Conservation (phyloP, 2,113 vertebrate species). For the Speoplatyrhinus poulsoni region DNA sequence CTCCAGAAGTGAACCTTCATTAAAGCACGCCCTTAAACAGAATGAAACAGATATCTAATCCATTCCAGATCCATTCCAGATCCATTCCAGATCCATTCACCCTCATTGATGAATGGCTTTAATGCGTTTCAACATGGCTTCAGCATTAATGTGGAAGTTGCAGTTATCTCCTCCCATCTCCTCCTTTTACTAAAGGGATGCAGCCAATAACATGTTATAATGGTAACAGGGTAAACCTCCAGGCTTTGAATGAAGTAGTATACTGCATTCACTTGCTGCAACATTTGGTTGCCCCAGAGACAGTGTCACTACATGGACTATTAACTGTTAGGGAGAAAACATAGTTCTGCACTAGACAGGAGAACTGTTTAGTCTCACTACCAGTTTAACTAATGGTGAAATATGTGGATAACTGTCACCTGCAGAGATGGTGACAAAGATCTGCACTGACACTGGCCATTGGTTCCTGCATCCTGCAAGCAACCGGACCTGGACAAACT, state of each 20-base stretch:
- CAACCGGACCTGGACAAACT: constrained; percentile 96
- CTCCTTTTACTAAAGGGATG: too few species aligned
- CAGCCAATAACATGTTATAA: too few species aligned
- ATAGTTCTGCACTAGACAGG: neutral
- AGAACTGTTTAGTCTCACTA: neutral
- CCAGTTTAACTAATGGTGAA: neutral
- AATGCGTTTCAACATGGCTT: neutral
- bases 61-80: neutral
- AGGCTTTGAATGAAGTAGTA: too few species aligned
- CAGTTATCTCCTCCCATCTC: too few species aligned
- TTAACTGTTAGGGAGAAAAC: neutral
- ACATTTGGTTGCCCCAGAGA: neutral
- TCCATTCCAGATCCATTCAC: neutral
- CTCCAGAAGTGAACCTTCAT: too few species aligned
- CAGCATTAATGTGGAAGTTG: too few species aligned
- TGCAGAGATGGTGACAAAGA: constrained; percentile 93
- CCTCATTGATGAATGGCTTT: neutral
- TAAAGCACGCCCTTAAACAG: neutral
- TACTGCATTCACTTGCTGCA: neutral
- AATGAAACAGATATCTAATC: neutral
- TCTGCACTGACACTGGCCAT: constrained; percentile 85
- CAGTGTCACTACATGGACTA: neutral
- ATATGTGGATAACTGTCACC: neutral
- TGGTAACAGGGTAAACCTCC: too few species aligned
- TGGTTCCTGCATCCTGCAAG: constrained; percentile 95